Evolutionary conservation across 1,140 invertebrate genomes (phyloP), one percentile per base, ranked within the genome.

Genomic region (Scaptodrosophila lebanonensis): DNA sequence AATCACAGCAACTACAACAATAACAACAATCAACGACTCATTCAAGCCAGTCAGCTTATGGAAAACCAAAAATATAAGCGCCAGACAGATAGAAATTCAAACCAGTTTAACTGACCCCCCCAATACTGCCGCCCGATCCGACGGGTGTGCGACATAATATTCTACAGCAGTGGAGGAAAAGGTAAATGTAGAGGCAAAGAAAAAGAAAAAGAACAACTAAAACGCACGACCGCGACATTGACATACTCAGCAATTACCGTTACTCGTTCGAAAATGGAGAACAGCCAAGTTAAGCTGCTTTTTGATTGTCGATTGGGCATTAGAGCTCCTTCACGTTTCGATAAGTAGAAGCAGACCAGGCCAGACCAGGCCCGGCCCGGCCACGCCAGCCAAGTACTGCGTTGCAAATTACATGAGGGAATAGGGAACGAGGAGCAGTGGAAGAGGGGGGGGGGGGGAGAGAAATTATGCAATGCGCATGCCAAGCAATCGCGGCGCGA

Each of bases 401-500:
- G n/a, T n/a, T n/a, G n/a, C n/a, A n/a, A n/a, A n/a, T n/a, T n/a
- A n/a, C n/a, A n/a, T n/a, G n/a, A n/a, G n/a, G n/a, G 7, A 16
- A 30, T 18, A 15, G 25, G 18, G 17, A 29, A 12, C 17, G 16
- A 16, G 17, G 7, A 12, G 61, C 61, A 67, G 69, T 42, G 27
- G 27, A 22, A 48, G 18, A 16, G 22, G 8, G 13, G 30, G 43
- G 11, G 17, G 11, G 12, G 11, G 3, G 11, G 29, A 44, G 4
- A 29, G 12, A 47, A 48, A 65, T 65, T 56, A 65, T 63, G 62
- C 60, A 65, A 65, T 8, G 32, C 9, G 8, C 22, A 25, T 6
- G 9, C 12, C 35, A 13, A 12, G 9, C 35, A 38, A 15, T 38
- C 35, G 35, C 35, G 17, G 35, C 35, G 15, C 35, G 13, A 12